Evolutionary conservation across 64 coral and sea anemone species (phyloP), one percentile per base, ranked within the genome.

Genomic region (Dendrophyllia cribrosa): DNA sequence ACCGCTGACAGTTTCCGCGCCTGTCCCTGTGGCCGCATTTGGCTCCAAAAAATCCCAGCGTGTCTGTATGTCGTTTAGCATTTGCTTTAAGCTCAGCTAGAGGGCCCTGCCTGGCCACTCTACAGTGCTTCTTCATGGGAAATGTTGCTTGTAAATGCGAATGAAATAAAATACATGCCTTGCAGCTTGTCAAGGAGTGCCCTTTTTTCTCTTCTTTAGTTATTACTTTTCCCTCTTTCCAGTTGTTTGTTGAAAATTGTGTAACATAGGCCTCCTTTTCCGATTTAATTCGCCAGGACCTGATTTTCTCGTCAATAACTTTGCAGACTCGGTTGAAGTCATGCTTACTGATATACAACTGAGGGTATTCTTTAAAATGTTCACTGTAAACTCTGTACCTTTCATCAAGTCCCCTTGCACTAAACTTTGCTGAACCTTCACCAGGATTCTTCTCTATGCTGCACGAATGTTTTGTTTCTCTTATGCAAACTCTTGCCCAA

Each of bases 111-210:
- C 76, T 89, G 5, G 44, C 51, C 13, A 17, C 20, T 72, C 3
- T 76, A 52, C 73, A 61, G 72, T 58, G 76, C 34, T 77, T 43
- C 0, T 20, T 70, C 0, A 86, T 9, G 9, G 83, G 63, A 86
- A 45, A 86, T 3, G 83, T 51, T 16, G 62, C 60, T 70, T 71
- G 65, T 3, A 65, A 46, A 20, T 86, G 1, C 9, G 64, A 86
- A 47, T 86, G 59, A 5, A 65, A 70, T 0, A 50, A 10, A 3
- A 14, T 24, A 20, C 83, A 86, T 70, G 83, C 24, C 34, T 86
- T 86, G 34, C 83, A 86, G 59, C 69, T 73, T 13, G 19, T 50
- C 15, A 87, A 3, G 20, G 87, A 78, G 17, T 77, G 87, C 65
- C 56, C 59, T 78, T 47, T 78, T 15, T 76, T 46, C 9, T 11